phyloP scores from a whole-genome alignment of 2,888 invertebrate genomes.

The Notocelia uddmanniana region DNA sequence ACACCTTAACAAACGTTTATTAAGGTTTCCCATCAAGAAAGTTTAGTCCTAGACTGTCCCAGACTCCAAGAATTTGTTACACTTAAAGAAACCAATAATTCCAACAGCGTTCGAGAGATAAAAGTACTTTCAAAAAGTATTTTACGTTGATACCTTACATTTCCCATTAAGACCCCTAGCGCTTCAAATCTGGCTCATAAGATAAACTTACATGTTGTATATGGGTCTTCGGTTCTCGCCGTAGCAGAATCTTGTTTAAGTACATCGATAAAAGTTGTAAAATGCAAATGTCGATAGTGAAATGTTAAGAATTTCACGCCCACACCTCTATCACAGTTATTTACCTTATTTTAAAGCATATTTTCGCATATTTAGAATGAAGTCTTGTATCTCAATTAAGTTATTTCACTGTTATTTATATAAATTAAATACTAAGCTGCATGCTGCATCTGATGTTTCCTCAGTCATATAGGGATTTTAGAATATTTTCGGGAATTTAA shows the following conservation, averaged over 20 bases:
- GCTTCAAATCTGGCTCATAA: slow-evolving; percentile 57
- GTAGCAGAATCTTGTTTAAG: slow-evolving; percentile 73
- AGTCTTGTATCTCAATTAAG: slow-evolving; percentile 44
- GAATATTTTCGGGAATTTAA: too few relatives aligned
- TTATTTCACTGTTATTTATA: slow-evolving; percentile 19
- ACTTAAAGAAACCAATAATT: too few relatives aligned
- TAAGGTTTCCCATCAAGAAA: too few relatives aligned
- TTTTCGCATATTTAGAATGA: slow-evolving; percentile 60
- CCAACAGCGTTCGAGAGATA: too few relatives aligned
- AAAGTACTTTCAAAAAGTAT: too few relatives aligned
- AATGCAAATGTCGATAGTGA: slow-evolving; percentile 81
- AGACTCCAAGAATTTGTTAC: too few relatives aligned
- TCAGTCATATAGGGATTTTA: too few relatives aligned
- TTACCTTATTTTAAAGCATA: slow-evolving; percentile 72
- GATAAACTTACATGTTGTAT: slow-evolving; percentile 69
- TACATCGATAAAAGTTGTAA: slow-evolving; percentile 82
- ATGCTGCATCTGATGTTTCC: background rate
- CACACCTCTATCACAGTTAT: slow-evolving; percentile 75
- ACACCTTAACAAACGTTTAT: too few relatives aligned
- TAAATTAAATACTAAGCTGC: slow-evolving; percentile 8
- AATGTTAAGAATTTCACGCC: slow-evolving; percentile 81
- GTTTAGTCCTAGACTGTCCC: too few relatives aligned
- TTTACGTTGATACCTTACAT: background rate
- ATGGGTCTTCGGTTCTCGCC: slow-evolving; percentile 67
- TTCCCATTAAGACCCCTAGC: slow-evolving; percentile 56